phyloP scores from a whole-genome alignment of 2,888 invertebrate species.

The Magallana nippona region DNA sequence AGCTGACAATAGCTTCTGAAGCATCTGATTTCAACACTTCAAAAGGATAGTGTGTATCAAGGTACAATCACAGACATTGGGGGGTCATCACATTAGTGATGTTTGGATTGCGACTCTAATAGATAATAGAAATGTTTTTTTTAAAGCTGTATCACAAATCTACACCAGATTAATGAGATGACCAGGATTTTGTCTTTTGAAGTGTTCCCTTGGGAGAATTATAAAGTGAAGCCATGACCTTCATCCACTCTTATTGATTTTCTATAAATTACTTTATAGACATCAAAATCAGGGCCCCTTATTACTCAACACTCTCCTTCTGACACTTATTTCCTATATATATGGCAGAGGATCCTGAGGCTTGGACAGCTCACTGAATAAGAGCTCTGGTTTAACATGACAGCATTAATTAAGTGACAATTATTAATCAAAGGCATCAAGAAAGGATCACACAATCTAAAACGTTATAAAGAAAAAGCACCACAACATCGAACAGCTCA shows the following conservation, averaged over 20 bases:
- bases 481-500: no score
- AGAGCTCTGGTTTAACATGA: no score
- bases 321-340: background rate
- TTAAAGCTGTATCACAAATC: background rate
- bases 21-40: conserved; percentile 8
- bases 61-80: background rate
- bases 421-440: no score
- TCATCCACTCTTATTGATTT: conserved; percentile 7
- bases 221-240: background rate
- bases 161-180: background rate
- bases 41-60: background rate
- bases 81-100: no score
- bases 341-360: no score
- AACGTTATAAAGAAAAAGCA: no score
- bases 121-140: no score
- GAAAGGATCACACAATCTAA: no score
- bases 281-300: background rate
- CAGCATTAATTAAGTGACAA: no score
- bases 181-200: background rate
- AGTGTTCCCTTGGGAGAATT: background rate
- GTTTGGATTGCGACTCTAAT: no score
- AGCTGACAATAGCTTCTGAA: background rate
- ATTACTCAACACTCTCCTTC: background rate
- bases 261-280: conserved; percentile 16
- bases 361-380: no score